Evolutionary conservation across 2,113 vertebrate genomes (phyloP).

Genomic region (Calonectris borealis): DNA sequence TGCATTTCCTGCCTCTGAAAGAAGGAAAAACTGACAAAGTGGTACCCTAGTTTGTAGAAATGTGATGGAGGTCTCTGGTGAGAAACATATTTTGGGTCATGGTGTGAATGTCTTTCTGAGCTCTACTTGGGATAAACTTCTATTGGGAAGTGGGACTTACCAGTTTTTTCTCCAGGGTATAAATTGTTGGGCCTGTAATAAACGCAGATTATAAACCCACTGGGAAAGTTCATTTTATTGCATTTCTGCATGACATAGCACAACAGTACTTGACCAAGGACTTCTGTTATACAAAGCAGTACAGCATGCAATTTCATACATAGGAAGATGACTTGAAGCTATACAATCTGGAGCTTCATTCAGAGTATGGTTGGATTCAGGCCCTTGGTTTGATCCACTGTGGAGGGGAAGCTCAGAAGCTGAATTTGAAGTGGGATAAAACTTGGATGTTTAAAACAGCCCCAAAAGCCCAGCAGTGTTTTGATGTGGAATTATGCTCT

Average conservation of each 20-base stretch:
- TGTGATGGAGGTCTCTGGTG: neutral
- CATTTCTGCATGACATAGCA: neutral
- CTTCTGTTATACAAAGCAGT: neutral
- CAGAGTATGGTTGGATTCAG: neutral
- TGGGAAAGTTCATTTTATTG: neutral
- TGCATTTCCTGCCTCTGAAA: neutral
- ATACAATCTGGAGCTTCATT: neutral
- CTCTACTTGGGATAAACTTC: neutral
- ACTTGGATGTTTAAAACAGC: neutral
- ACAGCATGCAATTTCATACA: neutral
- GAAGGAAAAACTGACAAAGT: neutral
- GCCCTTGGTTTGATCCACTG: neutral
- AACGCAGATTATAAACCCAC: neutral
- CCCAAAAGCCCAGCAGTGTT: neutral
- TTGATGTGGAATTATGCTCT: conserved; percentile 47
- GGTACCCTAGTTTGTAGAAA: neutral
- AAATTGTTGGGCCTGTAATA: neutral
- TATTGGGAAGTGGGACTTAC: neutral
- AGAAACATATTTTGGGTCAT: neutral
- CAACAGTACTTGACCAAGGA: neutral
- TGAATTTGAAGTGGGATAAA: conserved; percentile 32
- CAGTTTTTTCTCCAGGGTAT: neutral
- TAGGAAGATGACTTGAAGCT: conserved; percentile 42
- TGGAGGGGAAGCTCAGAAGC: neutral
- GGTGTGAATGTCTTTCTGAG: neutral